A percentile compares a stretch with the other conserved stretches of the same genome.
Evolutionary conservation across 92 coral and sea anemone species (phyloP).

Genomic region (Epizoanthus illoricatus): DNA sequence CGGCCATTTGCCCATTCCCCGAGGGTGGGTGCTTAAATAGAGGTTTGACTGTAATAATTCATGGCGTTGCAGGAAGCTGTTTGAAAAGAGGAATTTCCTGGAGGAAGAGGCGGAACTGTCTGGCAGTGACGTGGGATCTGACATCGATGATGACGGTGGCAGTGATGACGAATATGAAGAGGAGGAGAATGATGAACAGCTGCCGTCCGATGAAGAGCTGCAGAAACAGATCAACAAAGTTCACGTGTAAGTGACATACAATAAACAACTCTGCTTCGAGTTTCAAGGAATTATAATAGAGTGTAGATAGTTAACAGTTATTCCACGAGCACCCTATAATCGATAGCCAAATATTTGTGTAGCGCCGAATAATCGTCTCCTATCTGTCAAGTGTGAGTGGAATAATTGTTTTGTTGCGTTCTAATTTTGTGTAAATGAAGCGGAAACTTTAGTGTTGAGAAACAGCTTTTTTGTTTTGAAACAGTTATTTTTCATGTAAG

Average conservation of each 20-base stretch:
- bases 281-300: not conserved
- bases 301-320: not conserved
- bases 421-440: not conserved
- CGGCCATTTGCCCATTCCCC: too few relatives aligned
- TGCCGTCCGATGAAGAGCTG: constrained; percentile 91
- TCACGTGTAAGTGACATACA: constrained; percentile 73
- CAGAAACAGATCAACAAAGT: constrained; percentile 96
- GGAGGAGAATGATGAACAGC: constrained; percentile 82
- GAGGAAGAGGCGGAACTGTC: constrained; percentile 98
- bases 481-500: too few relatives aligned
- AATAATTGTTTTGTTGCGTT: not conserved
- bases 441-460: too few relatives aligned
- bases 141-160: constrained; percentile 82
- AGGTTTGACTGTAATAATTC: not conserved
- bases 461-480: too few relatives aligned
- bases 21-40: too few relatives aligned
- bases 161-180: constrained; percentile 88
- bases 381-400: too few relatives aligned
- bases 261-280: not conserved
- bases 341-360: not conserved
- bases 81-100: constrained; percentile 82
- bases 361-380: too few relatives aligned
- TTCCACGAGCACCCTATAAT: not conserved
- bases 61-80: constrained; percentile 47
- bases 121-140: constrained; percentile 97